Percentiles rank a stretch among this genome's conserved stretches.
Evolutionary conservation across 2,113 vertebrate species (phyloP).

Genomic region (Dromaius novaehollandiae): DNA sequence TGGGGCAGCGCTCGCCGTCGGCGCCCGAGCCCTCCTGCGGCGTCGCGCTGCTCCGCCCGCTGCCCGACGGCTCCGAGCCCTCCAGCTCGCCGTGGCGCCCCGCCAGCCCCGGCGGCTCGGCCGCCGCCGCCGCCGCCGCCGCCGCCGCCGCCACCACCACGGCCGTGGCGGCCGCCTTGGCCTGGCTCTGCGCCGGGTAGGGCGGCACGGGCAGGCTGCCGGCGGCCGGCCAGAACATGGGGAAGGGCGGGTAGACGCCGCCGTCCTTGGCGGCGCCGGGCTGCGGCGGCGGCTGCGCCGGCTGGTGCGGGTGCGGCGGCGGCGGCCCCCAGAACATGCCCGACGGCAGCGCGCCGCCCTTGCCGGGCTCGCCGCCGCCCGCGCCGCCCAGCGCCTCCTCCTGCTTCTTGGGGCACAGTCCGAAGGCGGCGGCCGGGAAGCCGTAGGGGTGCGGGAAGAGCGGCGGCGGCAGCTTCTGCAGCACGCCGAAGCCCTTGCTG

Average conservation of each 20-base stretch:
- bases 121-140: slow-evolving; percentile 37
- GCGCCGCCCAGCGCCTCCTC: slow-evolving; percentile 72
- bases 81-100: slow-evolving; percentile 25
- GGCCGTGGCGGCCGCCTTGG: slow-evolving; percentile 81
- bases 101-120: not conserved
- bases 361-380: slow-evolving; percentile 64
- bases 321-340: slow-evolving; percentile 76
- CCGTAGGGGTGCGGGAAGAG: slow-evolving; percentile 92
- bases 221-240: slow-evolving; percentile 92
- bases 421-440: slow-evolving; percentile 87
- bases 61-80: slow-evolving; percentile 64
- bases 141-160: slow-evolving; percentile 72
- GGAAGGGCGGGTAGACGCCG: slow-evolving; percentile 88
- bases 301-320: slow-evolving; percentile 56
- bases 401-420: slow-evolving; percentile 92
- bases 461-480: slow-evolving; percentile 91
- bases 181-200: slow-evolving; percentile 79
- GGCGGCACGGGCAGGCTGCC: slow-evolving; percentile 85
- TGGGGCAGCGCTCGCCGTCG: slow-evolving; percentile 74
- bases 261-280: slow-evolving; percentile 75
- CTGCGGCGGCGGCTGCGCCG: slow-evolving; percentile 59
- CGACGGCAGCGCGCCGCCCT: slow-evolving; percentile 43
- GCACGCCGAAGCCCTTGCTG: slow-evolving; percentile 89
- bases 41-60: slow-evolving; percentile 78
- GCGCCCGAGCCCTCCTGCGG: slow-evolving; percentile 76